These are phyloP conservation scores for Zonotrichia albicollis DNA, from an alignment of 2,797 vertebrate species.

Conservation along the genomic window DNA sequence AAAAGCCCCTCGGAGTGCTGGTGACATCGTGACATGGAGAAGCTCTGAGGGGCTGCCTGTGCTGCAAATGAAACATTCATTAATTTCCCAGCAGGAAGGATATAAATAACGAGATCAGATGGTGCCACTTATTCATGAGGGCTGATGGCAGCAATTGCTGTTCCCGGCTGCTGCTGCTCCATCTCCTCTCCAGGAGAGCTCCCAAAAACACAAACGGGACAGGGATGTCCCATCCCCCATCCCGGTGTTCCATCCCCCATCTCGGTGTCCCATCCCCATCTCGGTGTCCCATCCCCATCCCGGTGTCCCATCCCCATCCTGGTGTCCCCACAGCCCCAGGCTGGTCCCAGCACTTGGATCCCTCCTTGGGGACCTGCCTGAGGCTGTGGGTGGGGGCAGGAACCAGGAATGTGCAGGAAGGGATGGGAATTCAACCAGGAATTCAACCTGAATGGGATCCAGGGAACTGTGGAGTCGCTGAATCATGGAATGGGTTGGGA, in stretches of 20 bases:
- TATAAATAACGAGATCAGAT: slow-evolving; percentile 64
- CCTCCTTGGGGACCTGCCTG: fast-evolving
- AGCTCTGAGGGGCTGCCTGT: background rate
- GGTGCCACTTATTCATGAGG: background rate
- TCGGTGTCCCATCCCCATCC: fast-evolving
- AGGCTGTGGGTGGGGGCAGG: background rate
- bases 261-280: too few relatives aligned
- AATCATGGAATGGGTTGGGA: background rate
- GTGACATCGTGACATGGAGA: background rate
- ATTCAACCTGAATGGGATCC: fast-evolving
- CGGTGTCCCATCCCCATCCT: too few relatives aligned
- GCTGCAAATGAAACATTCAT: slow-evolving; percentile 56
- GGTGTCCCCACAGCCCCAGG: fast-evolving
- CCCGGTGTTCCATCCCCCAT: too few relatives aligned
- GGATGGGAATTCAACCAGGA: background rate
- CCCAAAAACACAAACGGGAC: slow-evolving; percentile 10
- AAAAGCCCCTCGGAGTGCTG: background rate
- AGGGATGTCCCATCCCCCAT: too few relatives aligned
- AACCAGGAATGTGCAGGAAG: fast-evolving
- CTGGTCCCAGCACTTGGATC: fast-evolving
- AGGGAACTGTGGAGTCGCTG: fast-evolving
- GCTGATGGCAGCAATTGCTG: background rate
- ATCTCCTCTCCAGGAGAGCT: background rate
- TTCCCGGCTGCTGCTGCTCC: background rate
- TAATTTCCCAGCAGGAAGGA: slow-evolving; percentile 73